Evolutionary conservation across 2,888 invertebrate genomes (phyloP), one percentile per base, ranked within the genome.

Genomic region (Idaea dimidiata): DNA sequence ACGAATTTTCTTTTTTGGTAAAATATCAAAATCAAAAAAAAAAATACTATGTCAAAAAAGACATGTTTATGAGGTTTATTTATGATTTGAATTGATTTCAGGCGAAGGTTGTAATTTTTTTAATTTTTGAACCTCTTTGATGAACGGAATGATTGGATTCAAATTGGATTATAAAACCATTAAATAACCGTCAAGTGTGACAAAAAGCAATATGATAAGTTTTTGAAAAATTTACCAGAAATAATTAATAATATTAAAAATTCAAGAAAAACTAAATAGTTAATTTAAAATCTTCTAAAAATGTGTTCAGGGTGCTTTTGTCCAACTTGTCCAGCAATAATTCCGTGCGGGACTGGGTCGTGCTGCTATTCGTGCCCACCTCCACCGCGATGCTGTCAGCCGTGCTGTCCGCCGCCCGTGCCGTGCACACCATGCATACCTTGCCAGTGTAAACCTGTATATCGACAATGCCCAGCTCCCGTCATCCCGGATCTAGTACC

Each of bases 361-460:
- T 91, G 90, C 62, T 65, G 64, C 0, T 80, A 74, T 64, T 79
- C 83, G 16, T 92, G 92, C 71, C 84, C 88, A 8, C 80, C 81
- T 16, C 71, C 71, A 17, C 71, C 81, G 0, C 81, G 83, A 8
- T 85, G 89, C 64, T 84, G 83, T 61, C 84, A 87, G 78, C 87
- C 91, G 1, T 88, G 87, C 69, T 86, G 87, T 65, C 87, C 87
- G 0, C 87, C 93, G 24, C 85, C 89, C 55, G 72, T 80, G 59
- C 87, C 90, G 0, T 87, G 92, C 75, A 85, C 93, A 57, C 89
- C 91, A 14, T 89, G 88, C 65, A 90, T 90, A 0, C 86, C 86
- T 5, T 93, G 93, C 71, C 80, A 59, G 55, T 92, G 91, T 73
- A 76, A 68, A 32, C 86, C 90, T 6, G 70, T 74, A 55, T 90